phyloP scores from a whole-genome alignment of 2,113 vertebrate species.

The Microcebus jonahi region DNA sequence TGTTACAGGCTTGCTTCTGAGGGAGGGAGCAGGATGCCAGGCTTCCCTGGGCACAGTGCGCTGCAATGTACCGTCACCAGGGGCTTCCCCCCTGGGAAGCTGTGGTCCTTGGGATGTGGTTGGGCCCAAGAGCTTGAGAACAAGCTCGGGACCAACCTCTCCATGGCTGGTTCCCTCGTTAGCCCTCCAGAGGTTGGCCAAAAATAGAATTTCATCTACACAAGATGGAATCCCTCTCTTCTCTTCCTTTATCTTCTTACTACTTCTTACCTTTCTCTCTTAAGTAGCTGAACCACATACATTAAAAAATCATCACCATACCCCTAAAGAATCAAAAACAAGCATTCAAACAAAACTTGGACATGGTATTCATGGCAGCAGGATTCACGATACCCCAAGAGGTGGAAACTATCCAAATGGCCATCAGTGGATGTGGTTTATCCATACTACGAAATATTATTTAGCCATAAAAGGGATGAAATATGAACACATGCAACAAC shows the following conservation, averaged over 20 bases:
- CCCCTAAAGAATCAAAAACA: neutral
- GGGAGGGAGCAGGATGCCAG: neutral
- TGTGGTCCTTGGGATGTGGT: too few species aligned
- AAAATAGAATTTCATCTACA: neutral
- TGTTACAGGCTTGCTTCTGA: neutral
- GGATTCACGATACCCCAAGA: neutral
- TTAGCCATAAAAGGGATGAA: neutral
- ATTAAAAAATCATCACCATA: neutral
- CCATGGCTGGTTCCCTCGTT: neutral
- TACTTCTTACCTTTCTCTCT: neutral
- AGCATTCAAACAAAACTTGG: neutral
- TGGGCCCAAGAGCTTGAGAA: neutral
- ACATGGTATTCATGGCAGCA: neutral
- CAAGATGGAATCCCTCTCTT: neutral
- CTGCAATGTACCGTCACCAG: neutral
- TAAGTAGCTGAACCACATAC: neutral
- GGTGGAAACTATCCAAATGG: neutral
- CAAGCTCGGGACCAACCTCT: neutral
- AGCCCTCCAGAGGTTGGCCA: neutral
- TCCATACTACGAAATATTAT: neutral
- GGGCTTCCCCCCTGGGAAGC: neutral
- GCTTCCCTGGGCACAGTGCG: neutral
- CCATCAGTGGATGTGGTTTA: neutral
- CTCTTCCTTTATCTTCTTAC: neutral
- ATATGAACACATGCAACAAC: accelerated